These are phyloP conservation scores for Drosophila subquinaria DNA, from an alignment of 2,888 invertebrate species.

Conservation along the genomic window DNA sequence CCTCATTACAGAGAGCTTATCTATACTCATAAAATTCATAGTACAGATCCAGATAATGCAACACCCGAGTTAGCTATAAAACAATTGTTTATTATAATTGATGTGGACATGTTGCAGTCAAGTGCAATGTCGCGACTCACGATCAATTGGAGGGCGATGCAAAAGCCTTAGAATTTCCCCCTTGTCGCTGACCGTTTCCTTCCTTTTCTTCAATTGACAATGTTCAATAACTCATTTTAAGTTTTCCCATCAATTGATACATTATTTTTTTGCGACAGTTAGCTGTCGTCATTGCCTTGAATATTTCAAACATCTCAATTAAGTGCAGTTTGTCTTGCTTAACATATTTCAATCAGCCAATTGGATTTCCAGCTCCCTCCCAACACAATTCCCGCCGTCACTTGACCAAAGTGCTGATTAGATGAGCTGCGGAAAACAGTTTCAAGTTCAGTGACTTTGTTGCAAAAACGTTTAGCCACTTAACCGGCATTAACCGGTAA, in stretches of 20 bases:
- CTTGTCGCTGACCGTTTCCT: conserved; percentile 3
- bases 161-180: neutral
- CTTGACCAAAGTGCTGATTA: conserved; percentile 9
- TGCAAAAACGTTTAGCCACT: conserved; percentile 31
- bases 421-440: conserved; percentile 24
- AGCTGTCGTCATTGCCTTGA: neutral
- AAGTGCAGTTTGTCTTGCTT: neutral
- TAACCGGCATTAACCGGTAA: conserved; percentile 43
- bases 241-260: conserved; percentile 41
- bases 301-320: conserved; percentile 20
- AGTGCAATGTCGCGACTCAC: conserved; percentile 48
- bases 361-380: neutral
- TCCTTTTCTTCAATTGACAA: conserved; percentile 18
- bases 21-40: conserved; percentile 12
- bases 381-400: neutral
- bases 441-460: conserved; percentile 64
- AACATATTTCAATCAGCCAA: conserved; percentile 2
- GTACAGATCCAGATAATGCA: conserved; percentile 26
- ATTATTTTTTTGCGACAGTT: conserved; percentile 9
- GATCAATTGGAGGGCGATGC: conserved; percentile 33
- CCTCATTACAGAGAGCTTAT: conserved; percentile 33
- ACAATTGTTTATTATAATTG: conserved; percentile 37
- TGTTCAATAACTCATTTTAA: conserved; percentile 22
- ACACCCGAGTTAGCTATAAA: conserved; percentile 8
- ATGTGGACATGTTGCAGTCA: conserved; percentile 39